These are phyloP conservation scores for Enhydra lutris DNA, from an alignment of 2,113 vertebrate species.

Conservation along the genomic window DNA sequence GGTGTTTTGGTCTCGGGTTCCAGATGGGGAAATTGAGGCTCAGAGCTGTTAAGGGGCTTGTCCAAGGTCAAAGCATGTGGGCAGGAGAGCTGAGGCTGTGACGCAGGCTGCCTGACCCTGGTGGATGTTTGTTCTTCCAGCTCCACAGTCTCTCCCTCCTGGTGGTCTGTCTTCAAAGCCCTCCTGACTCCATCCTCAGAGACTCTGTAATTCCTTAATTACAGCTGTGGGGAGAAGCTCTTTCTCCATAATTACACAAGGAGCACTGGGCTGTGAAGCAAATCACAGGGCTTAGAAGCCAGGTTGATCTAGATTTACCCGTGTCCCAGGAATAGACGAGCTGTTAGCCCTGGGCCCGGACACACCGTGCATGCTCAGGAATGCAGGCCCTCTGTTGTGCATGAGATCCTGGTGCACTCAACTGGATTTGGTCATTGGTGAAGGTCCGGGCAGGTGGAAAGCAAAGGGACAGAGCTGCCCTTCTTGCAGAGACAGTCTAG, in stretches of 20 bases:
- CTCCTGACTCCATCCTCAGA: not conserved
- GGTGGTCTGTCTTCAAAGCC: not conserved
- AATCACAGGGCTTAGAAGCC: not conserved
- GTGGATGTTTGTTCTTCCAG: not conserved
- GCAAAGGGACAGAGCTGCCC: not conserved
- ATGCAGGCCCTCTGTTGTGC: not conserved
- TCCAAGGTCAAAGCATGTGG: not conserved
- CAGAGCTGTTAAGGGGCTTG: not conserved
- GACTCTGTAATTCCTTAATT: not conserved
- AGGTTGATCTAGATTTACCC: not conserved
- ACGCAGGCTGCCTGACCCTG: not conserved
- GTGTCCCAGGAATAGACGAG: fast-evolving
- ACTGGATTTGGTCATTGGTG: not conserved
- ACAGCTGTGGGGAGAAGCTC: not conserved
- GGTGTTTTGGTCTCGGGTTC: not conserved
- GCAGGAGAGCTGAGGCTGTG: not conserved
- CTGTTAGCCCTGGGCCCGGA: not conserved
- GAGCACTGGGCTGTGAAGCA: not conserved
- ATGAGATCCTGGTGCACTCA: not conserved
- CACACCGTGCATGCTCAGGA: not conserved
- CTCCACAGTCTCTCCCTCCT: not conserved
- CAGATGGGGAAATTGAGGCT: not conserved
- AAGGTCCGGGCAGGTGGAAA: not conserved
- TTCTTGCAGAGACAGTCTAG: not conserved
- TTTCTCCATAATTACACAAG: not conserved